Base-by-base conservation (phyloP, 2,888 invertebrate species). In the Leptinotarsa haldemani region DNA sequence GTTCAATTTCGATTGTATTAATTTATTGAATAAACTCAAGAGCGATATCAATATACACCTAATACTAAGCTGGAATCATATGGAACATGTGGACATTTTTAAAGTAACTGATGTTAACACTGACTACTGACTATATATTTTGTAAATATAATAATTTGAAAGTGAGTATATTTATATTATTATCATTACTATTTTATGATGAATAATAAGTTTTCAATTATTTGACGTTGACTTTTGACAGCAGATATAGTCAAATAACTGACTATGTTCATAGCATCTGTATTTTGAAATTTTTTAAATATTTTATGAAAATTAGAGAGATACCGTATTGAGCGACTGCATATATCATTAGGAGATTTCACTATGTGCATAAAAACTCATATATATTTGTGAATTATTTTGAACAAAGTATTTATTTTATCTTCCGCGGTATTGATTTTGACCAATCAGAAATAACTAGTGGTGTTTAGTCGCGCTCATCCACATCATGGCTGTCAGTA, bases 401-500 rank as follows among this genome's bases (percentile, higher is more conserved):
- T n/a, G 9, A 47, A 16, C 16, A 18, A 47, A 63, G 16, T 53
- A 18, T 58, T 18, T 65, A 20, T 22, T 18, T 74, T 76, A 71
- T 65, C 50, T 47, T 50, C 9, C 4, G 65, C 30, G 53, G 71
- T 71, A 40, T 25, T 16, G 48, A 77, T 84, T 85, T 87, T 85
- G 84, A 88, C 93, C 93, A 93, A 93, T 93, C 90, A 88, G 90
- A 89, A 88, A 83, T 84, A 89, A 90, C 90, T 90, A 89, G 90
- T 89, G 91, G 91, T 92, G 93, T 93, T 94, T 94, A 94, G 93
- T 92, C 92, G 92, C 92, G 92, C 92, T 92, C 92, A 91, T 91
- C 92, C 91, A 92, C 94, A 94, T 94, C 92, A 95, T 95, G 95
- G 95, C 95, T 94, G 95, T 94, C 96, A 97, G 95, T 97, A 97